Evolutionary conservation across 2,888 invertebrate genomes (phyloP).

Genomic region (Macroteleia sp.): DNA sequence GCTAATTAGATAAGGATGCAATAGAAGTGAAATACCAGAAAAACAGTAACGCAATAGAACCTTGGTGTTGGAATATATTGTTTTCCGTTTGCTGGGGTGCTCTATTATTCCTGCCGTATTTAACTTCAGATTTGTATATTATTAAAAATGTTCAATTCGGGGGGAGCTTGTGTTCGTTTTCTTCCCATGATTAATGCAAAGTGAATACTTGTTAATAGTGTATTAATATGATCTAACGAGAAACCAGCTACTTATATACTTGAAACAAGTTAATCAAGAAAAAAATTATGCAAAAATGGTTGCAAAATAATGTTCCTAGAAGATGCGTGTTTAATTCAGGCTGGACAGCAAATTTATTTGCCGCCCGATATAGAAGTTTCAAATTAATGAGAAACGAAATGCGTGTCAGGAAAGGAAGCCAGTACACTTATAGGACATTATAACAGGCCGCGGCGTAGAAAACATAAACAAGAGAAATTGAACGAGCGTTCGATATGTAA

Average conservation of each 20-base stretch:
- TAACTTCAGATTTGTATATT: too few species aligned
- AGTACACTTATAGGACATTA: conserved; percentile 58
- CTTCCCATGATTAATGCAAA: conserved; percentile 7
- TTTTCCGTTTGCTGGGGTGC: too few species aligned
- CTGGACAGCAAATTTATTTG: conserved; percentile 45
- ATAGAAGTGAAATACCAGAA: too few species aligned
- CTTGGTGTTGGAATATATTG: too few species aligned
- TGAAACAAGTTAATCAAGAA: conserved; percentile 22
- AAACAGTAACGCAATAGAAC: too few species aligned
- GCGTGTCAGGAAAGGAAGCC: conserved; percentile 58
- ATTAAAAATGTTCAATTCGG: too few species aligned
- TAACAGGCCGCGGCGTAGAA: conserved; percentile 43
- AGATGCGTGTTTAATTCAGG: conserved; percentile 36
- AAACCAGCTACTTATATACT: conserved; percentile 12
- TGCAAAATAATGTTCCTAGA: conserved; percentile 31
- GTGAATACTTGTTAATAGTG: conserved; percentile 10
- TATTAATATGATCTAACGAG: conserved; percentile 21
- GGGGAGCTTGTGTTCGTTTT: too few species aligned
- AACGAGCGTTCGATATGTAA: conserved; percentile 50
- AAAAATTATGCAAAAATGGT: conserved; percentile 11
- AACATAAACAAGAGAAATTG: conserved; percentile 61
- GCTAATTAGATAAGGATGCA: too few species aligned
- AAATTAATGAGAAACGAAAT: conserved; percentile 61
- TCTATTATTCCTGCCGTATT: too few species aligned
- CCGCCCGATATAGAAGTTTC: conserved; percentile 55